A percentile compares a stretch with the other conserved stretches of the same genome.
Conservation (phyloP, 1,140 invertebrate species). For the Hyles vespertilio region DNA sequence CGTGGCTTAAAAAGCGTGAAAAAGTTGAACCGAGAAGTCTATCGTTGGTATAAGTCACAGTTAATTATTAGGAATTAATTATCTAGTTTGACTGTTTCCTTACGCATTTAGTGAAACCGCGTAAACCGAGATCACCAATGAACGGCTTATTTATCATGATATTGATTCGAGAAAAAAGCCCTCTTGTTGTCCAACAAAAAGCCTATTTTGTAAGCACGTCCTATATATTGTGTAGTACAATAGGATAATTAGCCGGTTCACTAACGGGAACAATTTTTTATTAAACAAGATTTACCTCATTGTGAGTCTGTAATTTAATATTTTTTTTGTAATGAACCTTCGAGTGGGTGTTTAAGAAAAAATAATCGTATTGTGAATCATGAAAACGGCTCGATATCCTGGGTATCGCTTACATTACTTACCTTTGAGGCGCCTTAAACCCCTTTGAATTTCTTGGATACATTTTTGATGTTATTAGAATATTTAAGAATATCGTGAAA, state of each 20-base stretch:
- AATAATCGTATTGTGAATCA: background rate
- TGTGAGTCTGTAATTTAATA: constrained; percentile 70
- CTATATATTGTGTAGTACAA: constrained; percentile 61
- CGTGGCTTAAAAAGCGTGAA: no score
- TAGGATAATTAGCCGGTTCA: constrained; percentile 68
- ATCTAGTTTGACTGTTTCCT: no score
- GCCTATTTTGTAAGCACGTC: constrained; percentile 65
- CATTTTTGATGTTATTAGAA: no score
- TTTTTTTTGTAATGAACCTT: constrained; percentile 61
- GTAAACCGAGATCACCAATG: constrained; percentile 4
- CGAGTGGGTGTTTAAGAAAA: constrained; percentile 47
- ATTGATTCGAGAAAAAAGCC: constrained; percentile 50
- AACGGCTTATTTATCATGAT: constrained; percentile 50
- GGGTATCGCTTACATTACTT: no score
- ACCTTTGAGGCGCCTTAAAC: no score
- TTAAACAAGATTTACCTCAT: constrained; percentile 50
- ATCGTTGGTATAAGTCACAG: no score
- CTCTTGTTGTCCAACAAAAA: constrained; percentile 63
- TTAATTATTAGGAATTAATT: no score
- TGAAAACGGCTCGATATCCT: constrained; percentile 4
- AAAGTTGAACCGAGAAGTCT: no score
- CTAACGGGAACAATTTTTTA: constrained; percentile 62
- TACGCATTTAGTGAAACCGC: constrained; percentile 1
- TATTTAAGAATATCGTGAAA: no score
- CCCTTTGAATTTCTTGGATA: no score